These are phyloP conservation scores for Coracias cyanogaster DNA, from an alignment of 2,797 vertebrate species.

Conservation along the genomic window DNA sequence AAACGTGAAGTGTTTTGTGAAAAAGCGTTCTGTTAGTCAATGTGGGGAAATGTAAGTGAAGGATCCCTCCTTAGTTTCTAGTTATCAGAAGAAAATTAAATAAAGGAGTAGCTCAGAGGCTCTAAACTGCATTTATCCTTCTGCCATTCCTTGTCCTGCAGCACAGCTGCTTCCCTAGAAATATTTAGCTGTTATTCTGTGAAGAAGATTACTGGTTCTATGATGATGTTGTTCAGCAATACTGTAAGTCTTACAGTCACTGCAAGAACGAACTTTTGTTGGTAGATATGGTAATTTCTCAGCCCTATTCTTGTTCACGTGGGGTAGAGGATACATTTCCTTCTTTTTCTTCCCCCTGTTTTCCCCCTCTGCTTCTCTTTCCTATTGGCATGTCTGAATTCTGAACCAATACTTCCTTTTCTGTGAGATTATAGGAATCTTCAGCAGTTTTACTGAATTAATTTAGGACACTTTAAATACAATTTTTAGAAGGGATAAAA, in stretches of 20 bases:
- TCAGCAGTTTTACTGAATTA: background rate
- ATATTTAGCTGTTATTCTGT: constrained; percentile 46
- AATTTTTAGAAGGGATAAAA: background rate
- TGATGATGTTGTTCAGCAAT: constrained; percentile 19
- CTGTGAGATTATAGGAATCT: background rate
- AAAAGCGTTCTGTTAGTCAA: background rate
- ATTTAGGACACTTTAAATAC: background rate
- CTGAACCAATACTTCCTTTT: background rate
- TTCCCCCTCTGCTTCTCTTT: background rate
- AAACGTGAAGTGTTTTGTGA: background rate
- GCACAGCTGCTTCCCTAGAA: constrained; percentile 1
- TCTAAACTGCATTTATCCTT: background rate
- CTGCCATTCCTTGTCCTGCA: background rate
- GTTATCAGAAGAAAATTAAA: background rate
- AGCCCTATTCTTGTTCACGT: constrained; percentile 7
- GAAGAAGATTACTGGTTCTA: constrained; percentile 29
- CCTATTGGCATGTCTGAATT: background rate
- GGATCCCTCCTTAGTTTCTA: background rate
- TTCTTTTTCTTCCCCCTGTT: background rate
- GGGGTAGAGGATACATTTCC: background rate
- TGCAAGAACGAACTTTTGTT: constrained; percentile 38
- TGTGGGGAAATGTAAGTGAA: background rate
- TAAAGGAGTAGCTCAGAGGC: background rate
- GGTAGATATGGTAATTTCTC: background rate
- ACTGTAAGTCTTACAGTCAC: background rate